Evolutionary conservation across 2,113 vertebrate species (phyloP).

Genomic region (Peromyscus maniculatus): DNA sequence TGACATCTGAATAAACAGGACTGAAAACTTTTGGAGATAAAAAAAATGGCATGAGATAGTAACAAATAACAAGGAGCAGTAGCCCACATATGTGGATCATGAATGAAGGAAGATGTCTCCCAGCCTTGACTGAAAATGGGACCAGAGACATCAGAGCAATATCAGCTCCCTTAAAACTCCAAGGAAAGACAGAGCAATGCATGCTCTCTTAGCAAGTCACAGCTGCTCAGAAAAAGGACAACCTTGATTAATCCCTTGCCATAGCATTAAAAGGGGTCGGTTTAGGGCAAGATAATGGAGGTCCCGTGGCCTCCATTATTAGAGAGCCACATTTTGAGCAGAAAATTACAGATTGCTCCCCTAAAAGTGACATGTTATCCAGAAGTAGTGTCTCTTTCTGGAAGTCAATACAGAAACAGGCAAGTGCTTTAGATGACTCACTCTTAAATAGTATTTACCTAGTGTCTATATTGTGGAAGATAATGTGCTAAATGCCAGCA

Average conservation of each 20-base stretch:
- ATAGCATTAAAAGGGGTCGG: slow-evolving; percentile 78
- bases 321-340: slow-evolving; percentile 69
- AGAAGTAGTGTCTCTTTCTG: slow-evolving; percentile 68
- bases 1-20: not conserved
- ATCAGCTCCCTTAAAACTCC: slow-evolving; percentile 44
- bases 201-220: not conserved
- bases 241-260: slow-evolving; percentile 74
- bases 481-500: not conserved
- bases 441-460: slow-evolving; percentile 24
- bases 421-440: slow-evolving; percentile 51
- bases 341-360: slow-evolving; percentile 76
- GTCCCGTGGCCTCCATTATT: slow-evolving; percentile 68
- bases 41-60: not conserved
- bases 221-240: not conserved
- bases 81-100: not conserved
- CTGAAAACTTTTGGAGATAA: not conserved
- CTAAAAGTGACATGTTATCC: slow-evolving; percentile 68
- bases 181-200: slow-evolving; percentile 4
- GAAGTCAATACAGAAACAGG: slow-evolving; percentile 65
- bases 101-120: not conserved
- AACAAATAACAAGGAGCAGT: not conserved
- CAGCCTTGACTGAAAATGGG: not conserved
- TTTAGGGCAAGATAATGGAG: slow-evolving; percentile 73
- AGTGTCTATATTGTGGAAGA: not conserved
- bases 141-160: not conserved